Evolutionary conservation across 2,888 invertebrate species (phyloP).

Genomic region (Xanthorhoe spadicearia): DNA sequence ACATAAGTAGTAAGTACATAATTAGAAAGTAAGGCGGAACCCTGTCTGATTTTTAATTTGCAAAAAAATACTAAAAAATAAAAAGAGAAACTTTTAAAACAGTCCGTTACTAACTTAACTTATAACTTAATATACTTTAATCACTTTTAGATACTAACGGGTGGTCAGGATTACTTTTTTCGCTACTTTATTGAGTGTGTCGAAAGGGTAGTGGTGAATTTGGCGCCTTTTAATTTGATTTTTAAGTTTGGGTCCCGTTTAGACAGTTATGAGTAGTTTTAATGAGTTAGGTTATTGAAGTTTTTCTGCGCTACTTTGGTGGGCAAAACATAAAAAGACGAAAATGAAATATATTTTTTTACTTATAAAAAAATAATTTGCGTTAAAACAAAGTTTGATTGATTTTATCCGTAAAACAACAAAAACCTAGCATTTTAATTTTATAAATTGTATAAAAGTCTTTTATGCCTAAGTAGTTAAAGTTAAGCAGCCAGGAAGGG

Average conservation of each 20-base stretch:
- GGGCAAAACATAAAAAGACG: conserved; percentile 5
- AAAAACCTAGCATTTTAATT: no score
- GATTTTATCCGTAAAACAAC: no score
- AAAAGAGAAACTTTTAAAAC: conserved; percentile 31
- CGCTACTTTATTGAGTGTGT: conserved; percentile 65
- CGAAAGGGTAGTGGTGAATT: conserved; percentile 71
- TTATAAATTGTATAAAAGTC: no score
- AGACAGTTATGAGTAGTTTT: conserved; percentile 56
- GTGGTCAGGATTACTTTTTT: conserved; percentile 53
- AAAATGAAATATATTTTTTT: no score
- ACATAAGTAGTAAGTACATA: no score
- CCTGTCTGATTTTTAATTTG: neutral
- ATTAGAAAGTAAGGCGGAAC: conserved; percentile 22
- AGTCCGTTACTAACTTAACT: conserved; percentile 54
- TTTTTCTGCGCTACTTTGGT: conserved; percentile 34
- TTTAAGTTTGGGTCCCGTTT: conserved; percentile 55
- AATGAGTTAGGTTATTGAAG: conserved; percentile 57
- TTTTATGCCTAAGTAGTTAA: no score
- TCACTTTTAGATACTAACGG: conserved; percentile 53
- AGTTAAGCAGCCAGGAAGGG: no score
- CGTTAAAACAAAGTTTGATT: no score
- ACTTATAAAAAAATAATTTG: no score
- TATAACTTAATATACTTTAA: conserved; percentile 67
- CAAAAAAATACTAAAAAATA: conserved; percentile 8
- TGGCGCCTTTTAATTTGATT: conserved; percentile 67